Percentiles rank a stretch among this genome's conserved stretches.
These are phyloP conservation scores for Hypocryptadius cinnamomeus DNA, from an alignment of 2,113 vertebrate genomes.

Conservation along the genomic window DNA sequence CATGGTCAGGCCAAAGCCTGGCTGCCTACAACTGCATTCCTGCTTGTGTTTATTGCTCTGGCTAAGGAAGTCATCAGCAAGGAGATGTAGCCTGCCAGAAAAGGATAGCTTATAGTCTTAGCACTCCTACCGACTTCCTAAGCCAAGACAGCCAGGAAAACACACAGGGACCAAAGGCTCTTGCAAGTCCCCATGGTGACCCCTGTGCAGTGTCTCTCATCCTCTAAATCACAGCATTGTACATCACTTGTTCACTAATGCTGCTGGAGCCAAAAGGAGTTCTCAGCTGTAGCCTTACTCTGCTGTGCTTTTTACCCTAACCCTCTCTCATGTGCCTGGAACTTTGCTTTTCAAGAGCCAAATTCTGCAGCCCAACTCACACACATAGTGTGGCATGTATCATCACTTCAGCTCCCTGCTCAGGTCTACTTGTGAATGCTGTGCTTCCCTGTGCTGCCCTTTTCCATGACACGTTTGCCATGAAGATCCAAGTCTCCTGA, in stretches of 20 bases:
- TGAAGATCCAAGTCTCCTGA: not conserved
- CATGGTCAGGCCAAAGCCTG: not conserved
- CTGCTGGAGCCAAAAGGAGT: not conserved
- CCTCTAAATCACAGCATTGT: not conserved
- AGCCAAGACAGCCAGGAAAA: not conserved
- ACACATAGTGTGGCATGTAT: not conserved
- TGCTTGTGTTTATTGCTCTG: not conserved
- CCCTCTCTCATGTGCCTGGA: not conserved
- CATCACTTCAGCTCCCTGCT: not conserved
- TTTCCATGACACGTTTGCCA: not conserved
- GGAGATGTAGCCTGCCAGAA: not conserved
- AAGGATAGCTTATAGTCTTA: not conserved
- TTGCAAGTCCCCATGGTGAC: not conserved
- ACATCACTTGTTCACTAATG: not conserved
- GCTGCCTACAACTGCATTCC: not conserved
- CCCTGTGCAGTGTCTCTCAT: not conserved
- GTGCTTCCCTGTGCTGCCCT: not conserved
- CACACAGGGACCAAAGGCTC: not conserved
- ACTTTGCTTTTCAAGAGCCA: not conserved
- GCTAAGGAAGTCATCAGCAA: not conserved
- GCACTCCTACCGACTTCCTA: not conserved
- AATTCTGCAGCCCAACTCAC: not conserved
- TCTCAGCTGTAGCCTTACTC: not conserved
- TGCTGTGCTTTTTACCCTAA: not conserved
- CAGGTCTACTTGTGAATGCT: not conserved